Evolutionary conservation across 2,797 vertebrate genomes (phyloP).

Genomic region (Odontamblyopus lacepedii): DNA sequence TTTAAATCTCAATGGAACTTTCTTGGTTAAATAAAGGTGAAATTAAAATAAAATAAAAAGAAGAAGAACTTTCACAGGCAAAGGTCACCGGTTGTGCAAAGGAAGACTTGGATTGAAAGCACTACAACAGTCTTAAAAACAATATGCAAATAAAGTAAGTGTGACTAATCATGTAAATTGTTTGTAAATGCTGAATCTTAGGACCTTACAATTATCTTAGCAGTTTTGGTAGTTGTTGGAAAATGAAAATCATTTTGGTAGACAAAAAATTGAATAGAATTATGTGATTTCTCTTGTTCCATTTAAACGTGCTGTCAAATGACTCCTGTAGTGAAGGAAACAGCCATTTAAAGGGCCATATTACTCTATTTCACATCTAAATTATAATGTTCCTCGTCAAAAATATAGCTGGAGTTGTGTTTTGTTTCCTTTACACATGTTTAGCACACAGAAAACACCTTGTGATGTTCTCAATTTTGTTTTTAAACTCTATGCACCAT

Average conservation of each 20-base stretch:
- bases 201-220: background rate
- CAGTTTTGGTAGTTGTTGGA: background rate
- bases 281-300: background rate
- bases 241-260: background rate
- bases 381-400: too few relatives aligned
- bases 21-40: too few relatives aligned
- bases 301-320: background rate
- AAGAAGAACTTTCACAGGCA: too few relatives aligned
- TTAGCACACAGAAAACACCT: too few relatives aligned
- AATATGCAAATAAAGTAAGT: conserved; percentile 3
- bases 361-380: too few relatives aligned
- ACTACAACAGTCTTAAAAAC: background rate
- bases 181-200: background rate
- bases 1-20: too few relatives aligned
- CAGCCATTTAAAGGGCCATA: background rate
- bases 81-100: background rate
- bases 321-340: background rate
- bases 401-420: too few relatives aligned
- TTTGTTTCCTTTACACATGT: too few relatives aligned
- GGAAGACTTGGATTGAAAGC: background rate
- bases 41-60: too few relatives aligned
- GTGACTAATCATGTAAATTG: conserved; percentile 5
- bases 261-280: background rate
- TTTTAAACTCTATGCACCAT: too few relatives aligned
- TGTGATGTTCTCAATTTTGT: too few relatives aligned